Evolutionary conservation across 2,888 invertebrate species (phyloP), one percentile per base, ranked within the genome.

Genomic region (Pseudanteris insignis): DNA sequence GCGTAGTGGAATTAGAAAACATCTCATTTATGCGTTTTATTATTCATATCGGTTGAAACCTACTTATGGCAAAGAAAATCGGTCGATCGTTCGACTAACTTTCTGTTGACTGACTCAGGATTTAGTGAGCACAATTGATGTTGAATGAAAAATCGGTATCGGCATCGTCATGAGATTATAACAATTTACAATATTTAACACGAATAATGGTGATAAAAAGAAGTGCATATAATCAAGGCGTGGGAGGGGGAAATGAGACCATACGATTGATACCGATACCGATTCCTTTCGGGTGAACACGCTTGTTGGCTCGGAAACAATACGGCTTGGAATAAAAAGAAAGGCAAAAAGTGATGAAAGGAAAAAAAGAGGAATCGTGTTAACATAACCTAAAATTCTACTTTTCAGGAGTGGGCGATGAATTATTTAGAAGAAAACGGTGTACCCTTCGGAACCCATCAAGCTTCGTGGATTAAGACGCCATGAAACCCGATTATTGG

Each of bases 341-440:
- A 11, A 7, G 24, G 14, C 13, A 18, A 10, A 26, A 24, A 10
- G n/a, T 21, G 12, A 37, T 30, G 11, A 32, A 37, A n/a, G 2
- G 2, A 26, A 5, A 2, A n/a, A 26, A n/a, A n/a, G 26, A 46
- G 38, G 24, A 12, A 18, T 10, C 2, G 8, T 41, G 55, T 48
- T 55, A 41, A 47, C 30, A 47, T 15, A 55, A 55, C 41, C 55
- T 55, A 47, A 55, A 55, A 55, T 57, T 47, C 57, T 14, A 48
- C 48, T 48, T 48, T 37, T 43, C 44, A 28, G 26, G 48, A 43
- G 57, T 50, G 57, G 48, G 48, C 57, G 57, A 57, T 57, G 57
- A 57, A 48, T 57, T 41, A 57, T 57, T 48, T 48, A 46, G 50
- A 57, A 57, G 57, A 57, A 57, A 57, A 44, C 38, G 48, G 21